A percentile compares a stretch with the other conserved stretches of the same genome.
phyloP scores from a whole-genome alignment of 2,113 vertebrate genomes.

The Dasyornis broadbenti region DNA sequence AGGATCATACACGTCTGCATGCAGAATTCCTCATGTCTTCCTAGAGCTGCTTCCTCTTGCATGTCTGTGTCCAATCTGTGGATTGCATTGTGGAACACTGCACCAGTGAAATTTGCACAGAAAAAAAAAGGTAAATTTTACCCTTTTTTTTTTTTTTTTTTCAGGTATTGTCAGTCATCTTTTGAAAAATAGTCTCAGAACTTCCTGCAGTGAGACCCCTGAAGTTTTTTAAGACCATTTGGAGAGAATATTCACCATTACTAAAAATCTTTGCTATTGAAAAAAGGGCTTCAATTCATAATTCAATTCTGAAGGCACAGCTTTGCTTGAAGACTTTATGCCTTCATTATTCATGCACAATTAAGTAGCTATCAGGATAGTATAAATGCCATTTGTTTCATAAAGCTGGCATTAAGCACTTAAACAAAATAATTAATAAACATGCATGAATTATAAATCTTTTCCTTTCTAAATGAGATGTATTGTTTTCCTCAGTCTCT shows the following conservation, averaged over 20 bases:
- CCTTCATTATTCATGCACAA: neutral
- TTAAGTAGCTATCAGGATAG: neutral
- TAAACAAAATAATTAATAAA: slow-evolving; percentile 16
- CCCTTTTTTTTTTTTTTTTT: neutral
- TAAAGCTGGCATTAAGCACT: neutral
- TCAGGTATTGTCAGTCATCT: neutral
- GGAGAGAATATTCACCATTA: neutral
- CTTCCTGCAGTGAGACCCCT: neutral
- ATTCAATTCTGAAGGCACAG: neutral
- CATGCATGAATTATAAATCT: neutral
- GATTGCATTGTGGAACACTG: neutral
- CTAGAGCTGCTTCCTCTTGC: neutral
- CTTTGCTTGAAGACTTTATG: neutral
- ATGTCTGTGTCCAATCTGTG: neutral
- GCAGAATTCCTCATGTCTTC: neutral
- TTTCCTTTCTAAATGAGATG: neutral
- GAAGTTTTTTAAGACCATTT: neutral
- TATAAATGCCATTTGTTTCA: slow-evolving; percentile 13
- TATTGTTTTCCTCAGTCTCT: neutral
- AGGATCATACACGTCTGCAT: too few relatives aligned
- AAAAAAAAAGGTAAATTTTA: neutral
- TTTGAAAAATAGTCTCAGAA: neutral
- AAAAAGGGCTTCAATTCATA: neutral
- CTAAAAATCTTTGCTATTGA: neutral
- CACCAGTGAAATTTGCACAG: neutral